These are phyloP conservation scores for Halcyon smyrnensis DNA, from an alignment of 2,797 vertebrate species.

Conservation along the genomic window DNA sequence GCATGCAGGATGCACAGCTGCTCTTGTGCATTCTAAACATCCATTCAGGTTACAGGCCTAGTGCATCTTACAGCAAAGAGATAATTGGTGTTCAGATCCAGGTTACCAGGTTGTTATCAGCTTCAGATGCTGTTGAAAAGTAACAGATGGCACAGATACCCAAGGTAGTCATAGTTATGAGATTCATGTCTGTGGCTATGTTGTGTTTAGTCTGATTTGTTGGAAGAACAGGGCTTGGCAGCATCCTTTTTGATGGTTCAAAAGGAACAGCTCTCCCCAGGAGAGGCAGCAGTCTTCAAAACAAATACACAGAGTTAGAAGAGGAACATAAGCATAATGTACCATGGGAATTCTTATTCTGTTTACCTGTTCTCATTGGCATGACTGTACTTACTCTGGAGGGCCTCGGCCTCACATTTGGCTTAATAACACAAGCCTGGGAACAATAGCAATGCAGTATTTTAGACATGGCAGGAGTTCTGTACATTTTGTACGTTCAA, in stretches of 20 bases:
- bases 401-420: background rate
- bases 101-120: background rate
- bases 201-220: background rate
- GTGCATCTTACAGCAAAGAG: background rate
- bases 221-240: background rate
- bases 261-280: background rate
- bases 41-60: background rate
- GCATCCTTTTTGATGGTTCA: background rate
- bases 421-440: background rate
- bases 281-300: conserved; percentile 3
- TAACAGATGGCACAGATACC: background rate
- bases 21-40: background rate
- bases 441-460: background rate
- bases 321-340: background rate
- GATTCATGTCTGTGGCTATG: background rate
- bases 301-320: background rate
- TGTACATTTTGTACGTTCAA: background rate
- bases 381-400: background rate
- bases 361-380: conserved; percentile 11
- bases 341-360: background rate
- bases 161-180: background rate
- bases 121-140: background rate
- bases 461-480: background rate
- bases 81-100: background rate
- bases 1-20: background rate